Evolutionary conservation across 2,113 vertebrate species (phyloP).

Genomic region (Lutjanus erythropterus): DNA sequence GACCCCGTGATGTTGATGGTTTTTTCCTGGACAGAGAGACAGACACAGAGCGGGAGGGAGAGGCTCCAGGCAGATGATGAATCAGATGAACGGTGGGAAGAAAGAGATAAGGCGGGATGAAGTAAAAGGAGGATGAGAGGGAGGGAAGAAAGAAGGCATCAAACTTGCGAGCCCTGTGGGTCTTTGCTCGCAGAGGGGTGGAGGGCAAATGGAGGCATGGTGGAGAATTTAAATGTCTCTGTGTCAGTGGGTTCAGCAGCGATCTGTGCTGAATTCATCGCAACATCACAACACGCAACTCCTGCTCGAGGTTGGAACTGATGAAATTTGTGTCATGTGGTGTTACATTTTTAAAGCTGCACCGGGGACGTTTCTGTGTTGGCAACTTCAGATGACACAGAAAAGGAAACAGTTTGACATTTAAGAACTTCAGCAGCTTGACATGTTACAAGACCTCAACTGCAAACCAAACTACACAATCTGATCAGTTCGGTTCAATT

Average conservation of each 20-base stretch:
- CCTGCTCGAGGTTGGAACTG: background rate
- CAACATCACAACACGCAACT: constrained; percentile 3
- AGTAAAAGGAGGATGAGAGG: constrained; percentile 25
- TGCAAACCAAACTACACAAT: background rate
- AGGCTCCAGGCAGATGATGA: constrained; percentile 37
- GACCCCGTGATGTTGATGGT: background rate
- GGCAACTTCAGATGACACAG: constrained; percentile 13
- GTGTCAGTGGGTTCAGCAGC: constrained; percentile 46
- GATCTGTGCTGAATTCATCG: constrained; percentile 19
- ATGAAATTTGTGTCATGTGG: constrained; percentile 15
- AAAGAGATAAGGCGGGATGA: constrained; percentile 34
- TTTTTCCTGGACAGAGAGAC: constrained; percentile 35
- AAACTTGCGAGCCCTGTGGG: constrained; percentile 34
- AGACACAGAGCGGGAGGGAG: constrained; percentile 1
- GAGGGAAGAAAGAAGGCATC: constrained; percentile 27
- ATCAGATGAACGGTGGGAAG: constrained; percentile 43
- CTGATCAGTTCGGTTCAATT: no score
- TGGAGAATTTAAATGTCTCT: constrained; percentile 50
- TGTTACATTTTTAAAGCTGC: constrained; percentile 26
- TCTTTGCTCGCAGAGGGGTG: constrained; percentile 19
- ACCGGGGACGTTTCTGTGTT: background rate
- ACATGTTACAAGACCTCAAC: background rate
- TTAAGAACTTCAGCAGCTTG: background rate
- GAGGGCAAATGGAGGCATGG: constrained; percentile 34
- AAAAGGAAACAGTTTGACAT: constrained; percentile 13